Percentiles rank a stretch among this genome's conserved stretches.
Conservation (phyloP, 2,113 vertebrate species). For the Peromyscus maniculatus region DNA sequence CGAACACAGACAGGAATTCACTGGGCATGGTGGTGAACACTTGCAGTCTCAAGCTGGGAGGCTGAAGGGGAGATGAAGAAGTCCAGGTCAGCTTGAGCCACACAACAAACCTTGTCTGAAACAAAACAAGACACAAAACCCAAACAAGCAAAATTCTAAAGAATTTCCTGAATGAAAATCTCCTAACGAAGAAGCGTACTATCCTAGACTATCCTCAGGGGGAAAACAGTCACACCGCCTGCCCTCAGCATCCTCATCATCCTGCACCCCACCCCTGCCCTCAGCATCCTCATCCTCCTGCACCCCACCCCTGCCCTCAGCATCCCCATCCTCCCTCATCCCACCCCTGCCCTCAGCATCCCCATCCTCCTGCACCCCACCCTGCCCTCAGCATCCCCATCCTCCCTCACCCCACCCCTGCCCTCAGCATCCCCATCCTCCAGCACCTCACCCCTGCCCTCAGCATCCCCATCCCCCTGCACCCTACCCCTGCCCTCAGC, state of each 20-base stretch:
- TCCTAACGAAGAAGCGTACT: not conserved
- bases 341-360: not conserved
- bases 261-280: not conserved
- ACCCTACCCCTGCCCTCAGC: not conserved
- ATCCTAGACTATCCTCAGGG: not conserved
- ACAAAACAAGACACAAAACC: not conserved
- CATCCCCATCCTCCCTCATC: not conserved
- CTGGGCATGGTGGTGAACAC: no score
- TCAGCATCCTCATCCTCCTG: not conserved
- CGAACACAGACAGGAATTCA: not conserved
- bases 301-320: not conserved
- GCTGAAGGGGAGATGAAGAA: not conserved
- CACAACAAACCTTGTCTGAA: not conserved
- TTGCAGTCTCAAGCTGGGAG: not conserved
- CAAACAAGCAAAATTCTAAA: not conserved
- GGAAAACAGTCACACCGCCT: not conserved
- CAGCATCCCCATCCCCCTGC: not conserved
- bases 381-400: not conserved
- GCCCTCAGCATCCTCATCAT: not conserved
- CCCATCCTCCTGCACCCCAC: not conserved
- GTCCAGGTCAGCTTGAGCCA: not conserved
- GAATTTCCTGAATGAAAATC: not conserved
- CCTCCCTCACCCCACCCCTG: not conserved
- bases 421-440: not conserved
- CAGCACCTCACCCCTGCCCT: not conserved